These are phyloP conservation scores for Chanos chanos DNA, from an alignment of 2,797 vertebrate genomes.

Conservation along the genomic window DNA sequence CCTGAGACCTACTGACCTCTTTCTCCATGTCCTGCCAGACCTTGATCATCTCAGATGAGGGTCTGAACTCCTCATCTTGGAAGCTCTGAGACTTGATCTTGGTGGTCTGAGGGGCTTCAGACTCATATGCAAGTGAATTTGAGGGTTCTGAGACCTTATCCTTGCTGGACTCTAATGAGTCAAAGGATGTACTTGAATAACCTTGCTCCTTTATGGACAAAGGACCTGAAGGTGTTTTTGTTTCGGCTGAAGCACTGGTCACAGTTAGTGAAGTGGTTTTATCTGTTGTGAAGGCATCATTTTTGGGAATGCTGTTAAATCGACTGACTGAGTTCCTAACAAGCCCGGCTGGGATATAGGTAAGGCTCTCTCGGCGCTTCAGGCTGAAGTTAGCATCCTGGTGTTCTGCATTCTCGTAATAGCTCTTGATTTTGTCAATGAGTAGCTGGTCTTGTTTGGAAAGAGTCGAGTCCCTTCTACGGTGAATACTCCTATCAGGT, in stretches of 20 bases:
- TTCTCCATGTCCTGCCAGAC: constrained; percentile 81
- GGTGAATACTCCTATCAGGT: constrained; percentile 24
- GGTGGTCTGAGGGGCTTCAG: background rate
- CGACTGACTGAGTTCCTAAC: constrained; percentile 83
- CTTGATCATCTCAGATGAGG: constrained; percentile 77
- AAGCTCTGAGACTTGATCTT: background rate
- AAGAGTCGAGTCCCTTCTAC: constrained; percentile 73
- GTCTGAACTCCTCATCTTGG: constrained; percentile 68
- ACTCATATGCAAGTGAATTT: constrained; percentile 5
- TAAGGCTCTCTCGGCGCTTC: constrained; percentile 86
- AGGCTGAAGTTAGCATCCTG: constrained; percentile 74
- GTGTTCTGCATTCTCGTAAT: constrained; percentile 81
- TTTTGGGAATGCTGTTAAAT: constrained; percentile 73
- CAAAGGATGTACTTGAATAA: constrained; percentile 3
- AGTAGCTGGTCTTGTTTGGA: constrained; percentile 82
- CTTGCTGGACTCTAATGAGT: constrained; percentile 40
- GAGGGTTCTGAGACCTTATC: constrained; percentile 24
- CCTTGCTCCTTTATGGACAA: constrained; percentile 9
- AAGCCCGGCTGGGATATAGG: constrained; percentile 87
- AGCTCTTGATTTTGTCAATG: constrained; percentile 85
- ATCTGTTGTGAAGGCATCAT: constrained; percentile 32
- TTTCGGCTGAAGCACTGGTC: background rate
- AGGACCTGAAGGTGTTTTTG: background rate
- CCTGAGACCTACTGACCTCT: constrained; percentile 40
- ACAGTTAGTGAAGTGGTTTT: background rate